phyloP scores from a whole-genome alignment of 2,797 vertebrate species.

The Syncerus caffer region DNA sequence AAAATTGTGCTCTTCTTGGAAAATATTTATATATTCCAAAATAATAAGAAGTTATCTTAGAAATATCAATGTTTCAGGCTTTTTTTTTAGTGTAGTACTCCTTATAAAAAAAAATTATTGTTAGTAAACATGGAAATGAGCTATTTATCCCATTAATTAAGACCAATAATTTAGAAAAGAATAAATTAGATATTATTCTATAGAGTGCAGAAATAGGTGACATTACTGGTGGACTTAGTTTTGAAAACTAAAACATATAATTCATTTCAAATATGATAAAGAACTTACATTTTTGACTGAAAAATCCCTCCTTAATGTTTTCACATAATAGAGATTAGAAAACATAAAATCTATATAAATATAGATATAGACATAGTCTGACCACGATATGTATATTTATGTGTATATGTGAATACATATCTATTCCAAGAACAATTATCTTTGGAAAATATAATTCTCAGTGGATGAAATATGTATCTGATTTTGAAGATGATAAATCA shows the following conservation, averaged over 20 bases:
- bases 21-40: neutral
- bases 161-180: neutral
- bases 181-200: neutral
- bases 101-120: neutral
- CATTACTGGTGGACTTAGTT: neutral
- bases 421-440: neutral
- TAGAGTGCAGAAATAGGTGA: neutral
- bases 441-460: neutral
- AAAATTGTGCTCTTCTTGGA: neutral
- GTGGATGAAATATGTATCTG: neutral
- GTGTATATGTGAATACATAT: neutral
- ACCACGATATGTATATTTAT: neutral
- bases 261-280: neutral
- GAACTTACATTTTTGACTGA: neutral
- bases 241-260: neutral
- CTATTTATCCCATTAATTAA: neutral
- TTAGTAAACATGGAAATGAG: neutral
- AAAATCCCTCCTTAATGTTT: neutral
- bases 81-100: neutral
- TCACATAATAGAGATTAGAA: neutral
- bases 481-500: conserved; percentile 15
- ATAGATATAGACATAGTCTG: neutral
- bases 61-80: neutral
- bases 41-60: neutral
- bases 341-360: neutral